Evolutionary conservation across 92 coral and sea anemone species (phyloP).

Genomic region (Micromussa lordhowensis): DNA sequence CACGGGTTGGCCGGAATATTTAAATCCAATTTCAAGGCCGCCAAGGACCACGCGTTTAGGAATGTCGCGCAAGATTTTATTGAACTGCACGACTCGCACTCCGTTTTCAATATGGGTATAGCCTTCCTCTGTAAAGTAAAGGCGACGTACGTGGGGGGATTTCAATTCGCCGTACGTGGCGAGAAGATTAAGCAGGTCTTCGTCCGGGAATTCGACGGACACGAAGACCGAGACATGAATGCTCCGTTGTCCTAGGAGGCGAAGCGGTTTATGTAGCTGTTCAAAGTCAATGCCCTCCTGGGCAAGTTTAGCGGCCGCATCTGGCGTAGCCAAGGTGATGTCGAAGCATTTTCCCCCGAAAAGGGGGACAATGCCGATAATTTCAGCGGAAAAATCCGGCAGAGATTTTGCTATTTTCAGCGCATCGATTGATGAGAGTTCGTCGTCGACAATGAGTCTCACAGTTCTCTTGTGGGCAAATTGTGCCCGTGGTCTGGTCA

Average conservation of each 20-base stretch:
- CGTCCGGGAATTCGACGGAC: not conserved
- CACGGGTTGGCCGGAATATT: not conserved
- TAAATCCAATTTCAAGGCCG: not conserved
- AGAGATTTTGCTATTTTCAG: not conserved
- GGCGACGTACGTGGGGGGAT: not conserved
- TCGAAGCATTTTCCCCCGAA: not conserved
- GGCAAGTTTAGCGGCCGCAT: not conserved
- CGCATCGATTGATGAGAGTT: no score
- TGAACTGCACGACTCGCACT: no score
- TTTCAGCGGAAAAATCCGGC: not conserved
- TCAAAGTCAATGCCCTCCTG: no score
- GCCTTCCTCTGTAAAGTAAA: not conserved
- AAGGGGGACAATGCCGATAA: not conserved
- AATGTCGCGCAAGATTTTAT: not conserved
- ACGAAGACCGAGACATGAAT: not conserved
- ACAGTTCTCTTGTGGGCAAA: no score
- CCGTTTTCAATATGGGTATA: not conserved
- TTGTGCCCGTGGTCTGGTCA: no score
- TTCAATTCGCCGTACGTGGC: not conserved
- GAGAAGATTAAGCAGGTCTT: not conserved
- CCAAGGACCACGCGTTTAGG: not conserved
- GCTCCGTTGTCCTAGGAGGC: not conserved
- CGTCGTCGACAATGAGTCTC: no score
- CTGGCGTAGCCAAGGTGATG: not conserved
- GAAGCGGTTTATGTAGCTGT: not conserved